Evolutionary conservation across 2,888 invertebrate species (phyloP), one percentile per base, ranked within the genome.

Genomic region (Mimas tiliae): DNA sequence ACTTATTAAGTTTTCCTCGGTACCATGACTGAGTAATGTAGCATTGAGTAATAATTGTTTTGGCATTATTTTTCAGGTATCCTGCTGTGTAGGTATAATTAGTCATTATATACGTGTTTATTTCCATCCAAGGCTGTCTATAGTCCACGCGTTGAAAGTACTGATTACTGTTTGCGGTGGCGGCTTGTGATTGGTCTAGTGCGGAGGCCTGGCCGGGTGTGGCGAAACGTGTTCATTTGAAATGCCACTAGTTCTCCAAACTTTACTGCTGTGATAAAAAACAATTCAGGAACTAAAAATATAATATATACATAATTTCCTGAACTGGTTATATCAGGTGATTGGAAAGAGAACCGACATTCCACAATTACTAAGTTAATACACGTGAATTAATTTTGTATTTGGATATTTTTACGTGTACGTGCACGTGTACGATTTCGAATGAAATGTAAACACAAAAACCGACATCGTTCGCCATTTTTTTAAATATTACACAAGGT

Each of bases 131-230:
- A 92, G 93, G 92, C 77, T 89, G 86, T 82, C 71, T 81, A 79
- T 85, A 89, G 87, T 86, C 83, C 80, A 83, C 85, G 83, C 82
- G 86, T 80, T 80, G 90, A 90, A 91, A 89, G 89, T 88, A 79
- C 74, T 73, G 75, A 87, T 88, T 86, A 81, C 83, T 75, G 85
- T 83, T 81, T 75, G 84, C 78, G 83, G 70, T 86, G 88, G 85
- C 79, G 81, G 76, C 75, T 68, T 76, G 75, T 82, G 89, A 93
- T 93, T 93, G 93, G 93, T 69, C 72, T 79, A 63, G 72, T 58
- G 65, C 71, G 90, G 91, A 85, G 93, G 93, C 92, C 88, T 87
- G 93, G 89, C 90, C 78, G 90, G 91, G 92, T 90, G 91, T 92
- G 91, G 85, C 87, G 84, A 78, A 88, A 88, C 91, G 81, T 84